These are phyloP conservation scores for Callospermophilus lateralis DNA, from an alignment of 2,113 vertebrate species.

Conservation along the genomic window DNA sequence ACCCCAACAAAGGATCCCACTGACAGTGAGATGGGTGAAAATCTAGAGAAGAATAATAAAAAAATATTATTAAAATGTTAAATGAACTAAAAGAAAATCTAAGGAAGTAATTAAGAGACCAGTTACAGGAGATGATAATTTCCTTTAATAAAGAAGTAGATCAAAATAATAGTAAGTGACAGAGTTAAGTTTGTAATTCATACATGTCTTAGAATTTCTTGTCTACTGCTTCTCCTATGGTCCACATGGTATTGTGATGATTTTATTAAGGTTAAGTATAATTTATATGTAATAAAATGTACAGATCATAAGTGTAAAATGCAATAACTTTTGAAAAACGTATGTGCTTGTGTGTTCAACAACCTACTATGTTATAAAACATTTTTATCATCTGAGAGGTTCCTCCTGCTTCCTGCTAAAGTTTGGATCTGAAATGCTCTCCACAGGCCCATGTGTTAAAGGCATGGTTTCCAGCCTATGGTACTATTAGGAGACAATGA, in stretches of 20 bases:
- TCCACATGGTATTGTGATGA: background rate
- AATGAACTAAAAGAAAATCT: too few relatives aligned
- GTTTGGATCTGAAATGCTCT: background rate
- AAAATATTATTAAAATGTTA: too few relatives aligned
- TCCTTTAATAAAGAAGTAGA: too few relatives aligned
- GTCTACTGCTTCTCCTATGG: background rate
- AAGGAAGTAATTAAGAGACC: too few relatives aligned
- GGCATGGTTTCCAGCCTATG: background rate
- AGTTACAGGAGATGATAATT: too few relatives aligned
- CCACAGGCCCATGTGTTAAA: background rate
- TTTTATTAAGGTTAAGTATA: background rate
- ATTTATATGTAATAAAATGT: background rate
- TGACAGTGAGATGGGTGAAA: too few relatives aligned
- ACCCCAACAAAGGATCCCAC: too few relatives aligned
- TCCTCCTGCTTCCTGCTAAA: background rate
- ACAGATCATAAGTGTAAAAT: background rate
- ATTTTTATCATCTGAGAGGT: background rate
- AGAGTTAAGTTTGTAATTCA: background rate
- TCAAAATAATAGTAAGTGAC: background rate
- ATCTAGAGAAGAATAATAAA: too few relatives aligned
- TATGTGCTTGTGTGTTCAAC: background rate
- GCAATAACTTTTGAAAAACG: background rate
- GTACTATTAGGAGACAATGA: background rate
- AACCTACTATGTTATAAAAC: background rate
- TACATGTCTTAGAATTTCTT: background rate